Evolutionary conservation across 2,888 invertebrate species (phyloP).

Genomic region (Microctonus aethiopoides): DNA sequence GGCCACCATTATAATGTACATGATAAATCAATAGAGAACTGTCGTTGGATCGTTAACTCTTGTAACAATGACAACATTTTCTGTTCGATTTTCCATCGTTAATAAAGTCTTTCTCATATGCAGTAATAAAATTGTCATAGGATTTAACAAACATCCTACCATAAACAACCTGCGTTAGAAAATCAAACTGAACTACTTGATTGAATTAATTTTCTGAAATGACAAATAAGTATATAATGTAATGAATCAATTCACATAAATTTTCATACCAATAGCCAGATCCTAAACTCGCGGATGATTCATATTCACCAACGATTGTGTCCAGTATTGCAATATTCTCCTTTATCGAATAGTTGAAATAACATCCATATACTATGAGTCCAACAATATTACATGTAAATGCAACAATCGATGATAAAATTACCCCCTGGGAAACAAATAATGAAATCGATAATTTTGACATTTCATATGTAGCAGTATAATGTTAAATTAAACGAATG

Average conservation of each 20-base stretch:
- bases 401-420: slow-evolving; percentile 37
- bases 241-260: not conserved
- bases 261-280: slow-evolving; percentile 46
- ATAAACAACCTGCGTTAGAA: slow-evolving; percentile 19
- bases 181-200: too few relatives aligned
- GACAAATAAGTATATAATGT: not conserved
- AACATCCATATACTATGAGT: slow-evolving; percentile 41
- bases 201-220: not conserved
- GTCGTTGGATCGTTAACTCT: slow-evolving; percentile 28
- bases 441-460: not conserved
- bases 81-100: not conserved
- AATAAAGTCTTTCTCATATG: not conserved
- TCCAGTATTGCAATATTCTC: slow-evolving; percentile 46
- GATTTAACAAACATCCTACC: slow-evolving; percentile 1
- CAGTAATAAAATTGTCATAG: not conserved
- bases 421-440: slow-evolving; percentile 41
- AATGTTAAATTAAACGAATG: not conserved
- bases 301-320: slow-evolving; percentile 46
- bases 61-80: slow-evolving; percentile 23
- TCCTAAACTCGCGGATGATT: slow-evolving; percentile 37
- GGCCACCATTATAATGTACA: too few relatives aligned
- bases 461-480: too few relatives aligned
- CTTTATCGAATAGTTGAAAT: slow-evolving; percentile 39
- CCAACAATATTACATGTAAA: slow-evolving; percentile 39
- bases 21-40: slow-evolving; percentile 29